A percentile compares a stretch with the other conserved stretches of the same genome.
phyloP scores from a whole-genome alignment of 2,888 invertebrate genomes.

The Drosophila algonquin region DNA sequence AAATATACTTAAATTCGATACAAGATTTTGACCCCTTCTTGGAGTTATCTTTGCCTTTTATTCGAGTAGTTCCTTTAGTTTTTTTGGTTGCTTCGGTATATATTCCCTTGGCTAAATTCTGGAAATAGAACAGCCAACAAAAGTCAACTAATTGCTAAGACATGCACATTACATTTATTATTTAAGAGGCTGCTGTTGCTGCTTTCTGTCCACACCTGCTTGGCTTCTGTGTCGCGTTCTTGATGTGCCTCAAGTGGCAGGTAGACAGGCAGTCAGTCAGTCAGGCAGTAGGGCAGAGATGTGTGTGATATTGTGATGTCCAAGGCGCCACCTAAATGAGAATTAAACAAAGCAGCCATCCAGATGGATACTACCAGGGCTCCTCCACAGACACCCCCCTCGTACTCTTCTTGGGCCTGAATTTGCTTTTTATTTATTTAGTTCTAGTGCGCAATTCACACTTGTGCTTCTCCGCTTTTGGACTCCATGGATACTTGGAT shows the following conservation, averaged over 20 bases:
- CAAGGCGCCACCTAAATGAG: constrained; percentile 63
- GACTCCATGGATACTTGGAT: constrained; percentile 17
- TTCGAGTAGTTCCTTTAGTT: not conserved
- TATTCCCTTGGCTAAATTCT: constrained; percentile 18
- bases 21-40: not conserved
- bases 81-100: not conserved
- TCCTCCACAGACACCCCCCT: constrained; percentile 7
- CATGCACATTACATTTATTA: constrained; percentile 63
- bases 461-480: constrained; percentile 20
- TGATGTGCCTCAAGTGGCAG: constrained; percentile 49
- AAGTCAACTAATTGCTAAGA: constrained; percentile 62
- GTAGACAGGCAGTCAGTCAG: constrained; percentile 14
- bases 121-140: constrained; percentile 46
- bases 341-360: constrained; percentile 73
- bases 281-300: not conserved
- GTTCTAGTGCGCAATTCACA: constrained; percentile 43
- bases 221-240: constrained; percentile 31
- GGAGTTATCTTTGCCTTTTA: not conserved
- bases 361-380: constrained; percentile 11
- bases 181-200: constrained; percentile 45
- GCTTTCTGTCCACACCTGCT: constrained; percentile 35
- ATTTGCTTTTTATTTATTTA: constrained; percentile 56
- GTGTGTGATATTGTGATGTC: constrained; percentile 16
- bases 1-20: no score
- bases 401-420: constrained; percentile 1